Evolutionary conservation across 1,140 invertebrate genomes (phyloP), one percentile per base, ranked within the genome.

Genomic region (Drosophila tristis): DNA sequence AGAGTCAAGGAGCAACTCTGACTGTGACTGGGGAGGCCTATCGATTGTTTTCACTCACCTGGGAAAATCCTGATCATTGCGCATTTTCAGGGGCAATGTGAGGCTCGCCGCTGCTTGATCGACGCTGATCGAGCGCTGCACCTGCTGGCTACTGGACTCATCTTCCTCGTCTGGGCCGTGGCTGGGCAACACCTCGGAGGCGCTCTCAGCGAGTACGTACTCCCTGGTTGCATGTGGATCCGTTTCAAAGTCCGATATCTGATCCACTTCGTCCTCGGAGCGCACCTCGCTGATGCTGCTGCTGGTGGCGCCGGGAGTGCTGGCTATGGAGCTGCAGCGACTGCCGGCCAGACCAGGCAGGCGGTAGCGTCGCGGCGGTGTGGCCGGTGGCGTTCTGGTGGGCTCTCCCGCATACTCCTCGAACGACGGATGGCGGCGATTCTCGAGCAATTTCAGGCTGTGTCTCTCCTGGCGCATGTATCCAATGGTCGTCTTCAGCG

Each of bases 201-300:
- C 35, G 48, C 53, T 87, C 39, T 73, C 84, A n/a, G 48, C 51
- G 4, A 67, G 39, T 29, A 45, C 31, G 42, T 74, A 63, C 0
- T 87, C 78, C 9, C 42, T 43, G 4, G 35, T 26, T 0, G 47
- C 45, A 7, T 49, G 50, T 5, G 71, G 39, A 54, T 89, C 80
- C 11, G 76, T 63, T 48, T 90, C 84, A 58, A 82, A 90, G 51
- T 91, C 90, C 0, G 90, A 90, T 50, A 90, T 78, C 29, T 91
- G 80, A 51, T 91, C 90, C 15, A 91, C 78, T 51, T 91, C 90
- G 54, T 91, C 90, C 48, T 91, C 90, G 53, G 90, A 91, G 5
- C 84, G 90, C 61, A 87, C 90, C 51, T 91, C 90, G 43, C 90
- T 84, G 13, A 91, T 91, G 77, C 86, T 90, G n/a, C 42, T 54